phyloP scores from a whole-genome alignment of 2,888 invertebrate species.

The Peribatodes rhomboidaria region DNA sequence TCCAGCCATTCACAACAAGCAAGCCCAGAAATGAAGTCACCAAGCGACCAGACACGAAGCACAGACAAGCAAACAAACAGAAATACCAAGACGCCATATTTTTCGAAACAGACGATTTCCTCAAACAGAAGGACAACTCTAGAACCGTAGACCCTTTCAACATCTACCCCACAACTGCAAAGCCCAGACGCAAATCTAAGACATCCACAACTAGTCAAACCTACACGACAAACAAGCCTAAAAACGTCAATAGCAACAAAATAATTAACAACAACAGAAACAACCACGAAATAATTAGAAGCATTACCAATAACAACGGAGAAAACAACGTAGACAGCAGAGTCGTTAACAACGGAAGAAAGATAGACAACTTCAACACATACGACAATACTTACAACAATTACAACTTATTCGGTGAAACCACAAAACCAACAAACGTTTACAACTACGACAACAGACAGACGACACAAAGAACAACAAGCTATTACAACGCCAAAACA shows the following conservation, averaged over 20 bases:
- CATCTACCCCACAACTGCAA: conserved; percentile 48
- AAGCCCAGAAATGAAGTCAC: conserved; percentile 41
- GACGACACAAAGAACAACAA: conserved; percentile 25
- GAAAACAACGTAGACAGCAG: conserved; percentile 18
- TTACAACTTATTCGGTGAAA: conserved; percentile 5
- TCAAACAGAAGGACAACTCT: conserved; percentile 27
- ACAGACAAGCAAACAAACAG: conserved; percentile 42
- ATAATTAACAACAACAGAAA: conserved; percentile 35
- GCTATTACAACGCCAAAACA: conserved; percentile 7
- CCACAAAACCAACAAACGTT: conserved; percentile 9
- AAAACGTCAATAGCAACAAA: conserved; percentile 12
- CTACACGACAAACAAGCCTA: conserved; percentile 16
- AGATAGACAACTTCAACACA: conserved; percentile 27
- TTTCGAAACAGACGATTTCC: conserved; percentile 47
- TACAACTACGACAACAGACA: conserved; percentile 15
- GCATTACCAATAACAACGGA: conserved; percentile 26
- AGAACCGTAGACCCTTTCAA: conserved; percentile 25
- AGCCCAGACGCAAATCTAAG: conserved; percentile 53
- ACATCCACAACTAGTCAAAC: conserved; percentile 21
- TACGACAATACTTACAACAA: conserved; percentile 34
- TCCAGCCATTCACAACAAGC: conserved; percentile 53
- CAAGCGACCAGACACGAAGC: conserved; percentile 33
- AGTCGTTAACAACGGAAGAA: conserved; percentile 12
- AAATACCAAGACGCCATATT: conserved; percentile 39
- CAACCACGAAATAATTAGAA: conserved; percentile 26